Percentiles rank a stretch among this genome's conserved stretches.
Evolutionary conservation across 2,797 vertebrate species (phyloP).

Genomic region (Acrossocheilus fasciatus): DNA sequence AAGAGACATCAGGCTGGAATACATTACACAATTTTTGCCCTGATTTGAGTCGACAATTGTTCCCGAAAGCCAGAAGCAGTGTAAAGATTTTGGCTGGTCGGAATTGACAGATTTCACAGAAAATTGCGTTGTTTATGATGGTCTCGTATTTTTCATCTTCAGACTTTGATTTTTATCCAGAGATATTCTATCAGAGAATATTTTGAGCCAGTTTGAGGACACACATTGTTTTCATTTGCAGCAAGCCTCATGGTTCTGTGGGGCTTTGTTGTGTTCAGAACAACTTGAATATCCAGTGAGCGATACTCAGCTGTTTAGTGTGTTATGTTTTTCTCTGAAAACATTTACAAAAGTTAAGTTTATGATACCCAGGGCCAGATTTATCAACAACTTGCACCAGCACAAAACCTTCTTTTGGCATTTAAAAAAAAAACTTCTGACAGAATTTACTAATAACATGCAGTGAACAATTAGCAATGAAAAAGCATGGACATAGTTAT

Average conservation of each 20-base stretch:
- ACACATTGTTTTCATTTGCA: background rate
- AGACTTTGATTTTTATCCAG: background rate
- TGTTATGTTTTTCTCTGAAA: background rate
- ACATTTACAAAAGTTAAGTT: background rate
- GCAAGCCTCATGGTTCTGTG: background rate
- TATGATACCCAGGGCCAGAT: background rate
- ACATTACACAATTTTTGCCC: background rate
- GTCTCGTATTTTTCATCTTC: background rate
- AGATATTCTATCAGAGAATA: background rate
- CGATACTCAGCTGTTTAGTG: background rate
- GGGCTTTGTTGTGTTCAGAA: background rate
- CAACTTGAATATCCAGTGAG: background rate
- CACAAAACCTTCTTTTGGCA: background rate
- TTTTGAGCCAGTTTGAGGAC: background rate
- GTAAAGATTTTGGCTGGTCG: background rate
- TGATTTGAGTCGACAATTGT: background rate
- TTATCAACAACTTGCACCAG: background rate
- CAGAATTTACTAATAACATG: background rate
- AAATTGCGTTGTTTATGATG: background rate
- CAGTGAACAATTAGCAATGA: background rate
- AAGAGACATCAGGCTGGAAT: background rate
- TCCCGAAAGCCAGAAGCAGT: background rate
- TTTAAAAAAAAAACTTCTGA: background rate
- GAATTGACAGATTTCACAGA: background rate
- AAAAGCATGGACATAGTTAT: background rate